Conservation (phyloP, 2,113 vertebrate species). For the Microcebus tavaratra region DNA sequence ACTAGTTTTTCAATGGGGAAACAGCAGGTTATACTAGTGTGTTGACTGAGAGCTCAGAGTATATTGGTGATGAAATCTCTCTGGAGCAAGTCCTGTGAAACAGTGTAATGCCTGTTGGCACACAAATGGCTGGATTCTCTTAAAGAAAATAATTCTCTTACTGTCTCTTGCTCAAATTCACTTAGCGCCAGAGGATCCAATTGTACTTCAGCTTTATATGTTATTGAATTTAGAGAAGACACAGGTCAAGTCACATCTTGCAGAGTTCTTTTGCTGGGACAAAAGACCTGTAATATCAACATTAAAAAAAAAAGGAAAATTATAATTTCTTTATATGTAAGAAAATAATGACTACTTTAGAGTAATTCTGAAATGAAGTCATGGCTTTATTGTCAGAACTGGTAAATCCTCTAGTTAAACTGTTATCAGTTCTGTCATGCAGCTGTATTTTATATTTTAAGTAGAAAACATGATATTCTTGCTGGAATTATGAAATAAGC, state of each 20-base stretch:
- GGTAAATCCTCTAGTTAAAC: not conserved
- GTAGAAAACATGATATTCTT: not conserved
- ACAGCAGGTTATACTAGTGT: not conserved
- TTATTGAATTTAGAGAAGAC: not conserved
- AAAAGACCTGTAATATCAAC: not conserved
- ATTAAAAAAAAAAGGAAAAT: not conserved
- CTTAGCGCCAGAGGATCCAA: not conserved
- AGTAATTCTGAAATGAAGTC: slow-evolving; percentile 16
- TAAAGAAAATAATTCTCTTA: not conserved
- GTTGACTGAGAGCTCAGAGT: not conserved
- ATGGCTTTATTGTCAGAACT: slow-evolving; percentile 4
- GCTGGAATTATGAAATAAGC: not conserved
- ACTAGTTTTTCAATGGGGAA: not conserved
- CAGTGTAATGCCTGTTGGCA: not conserved
- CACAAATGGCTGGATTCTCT: not conserved
- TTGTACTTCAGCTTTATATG: not conserved
- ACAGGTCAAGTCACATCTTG: not conserved
- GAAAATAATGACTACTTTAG: not conserved
- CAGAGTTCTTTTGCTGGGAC: not conserved
- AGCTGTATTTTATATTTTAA: not conserved
- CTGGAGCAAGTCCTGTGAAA: not conserved
- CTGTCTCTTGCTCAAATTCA: not conserved
- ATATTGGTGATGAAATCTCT: not conserved
- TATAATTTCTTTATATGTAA: not conserved
- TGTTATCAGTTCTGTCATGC: not conserved